A percentile compares a stretch with the other conserved stretches of the same genome.
These are phyloP conservation scores for Escarpia spicata DNA, from an alignment of 2,888 invertebrate species.

Conservation along the genomic window DNA sequence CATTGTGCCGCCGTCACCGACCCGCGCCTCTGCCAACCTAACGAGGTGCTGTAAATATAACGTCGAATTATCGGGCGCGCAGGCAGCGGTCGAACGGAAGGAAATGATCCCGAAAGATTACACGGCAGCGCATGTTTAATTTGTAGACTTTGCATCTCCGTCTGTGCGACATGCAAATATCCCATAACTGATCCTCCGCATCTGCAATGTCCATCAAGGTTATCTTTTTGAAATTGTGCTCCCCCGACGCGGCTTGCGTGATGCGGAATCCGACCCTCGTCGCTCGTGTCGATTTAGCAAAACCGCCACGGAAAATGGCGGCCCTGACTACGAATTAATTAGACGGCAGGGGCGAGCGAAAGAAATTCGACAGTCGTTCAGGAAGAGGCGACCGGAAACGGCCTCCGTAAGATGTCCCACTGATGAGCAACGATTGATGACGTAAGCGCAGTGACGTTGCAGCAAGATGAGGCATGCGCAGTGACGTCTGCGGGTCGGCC, in stretches of 20 bases:
- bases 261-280: neutral
- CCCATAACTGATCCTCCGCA: neutral
- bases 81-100: constrained; percentile 4
- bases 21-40: constrained; percentile 1
- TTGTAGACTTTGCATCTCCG: constrained; percentile 9
- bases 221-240: constrained; percentile 16
- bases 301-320: neutral
- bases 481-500: neutral
- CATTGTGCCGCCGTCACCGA: neutral
- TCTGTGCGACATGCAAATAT: constrained; percentile 1
- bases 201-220: constrained; percentile 3
- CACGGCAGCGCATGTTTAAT: constrained; percentile 13
- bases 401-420: neutral
- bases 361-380: neutral
- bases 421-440: constrained; percentile 3
- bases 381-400: constrained; percentile 13
- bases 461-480: neutral
- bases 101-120: constrained; percentile 16
- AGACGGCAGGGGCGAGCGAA: neutral
- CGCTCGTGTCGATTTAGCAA: constrained; percentile 4
- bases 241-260: neutral
- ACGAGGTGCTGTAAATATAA: constrained; percentile 16
- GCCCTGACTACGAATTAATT: constrained; percentile 6
- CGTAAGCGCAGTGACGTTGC: constrained; percentile 5
- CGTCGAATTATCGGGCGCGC: neutral